A percentile compares a stretch with the other conserved stretches of the same genome.
These are phyloP conservation scores for Phengaris alcon DNA, from an alignment of 2,888 invertebrate genomes.

Conservation along the genomic window DNA sequence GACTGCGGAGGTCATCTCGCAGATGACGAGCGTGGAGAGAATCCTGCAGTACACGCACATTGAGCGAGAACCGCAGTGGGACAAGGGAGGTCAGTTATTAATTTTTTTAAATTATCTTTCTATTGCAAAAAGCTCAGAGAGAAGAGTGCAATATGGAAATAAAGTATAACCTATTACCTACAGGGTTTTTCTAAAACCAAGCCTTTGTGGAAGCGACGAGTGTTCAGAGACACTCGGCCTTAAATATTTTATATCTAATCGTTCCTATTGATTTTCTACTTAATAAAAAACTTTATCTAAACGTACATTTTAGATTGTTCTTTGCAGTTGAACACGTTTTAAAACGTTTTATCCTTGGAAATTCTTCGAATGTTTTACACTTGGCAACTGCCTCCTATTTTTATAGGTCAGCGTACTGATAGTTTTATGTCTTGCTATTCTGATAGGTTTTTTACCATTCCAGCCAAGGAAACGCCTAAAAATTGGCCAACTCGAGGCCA, in stretches of 20 bases:
- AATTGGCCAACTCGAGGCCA: conserved; percentile 85
- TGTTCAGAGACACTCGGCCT: too few relatives aligned
- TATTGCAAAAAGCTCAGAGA: neutral
- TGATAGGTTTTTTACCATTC: conserved; percentile 30
- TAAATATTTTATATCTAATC: too few relatives aligned
- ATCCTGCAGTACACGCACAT: conserved; percentile 85
- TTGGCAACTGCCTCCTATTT: conserved; percentile 17
- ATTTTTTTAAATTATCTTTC: neutral
- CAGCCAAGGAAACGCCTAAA: conserved; percentile 74
- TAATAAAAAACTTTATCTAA: too few relatives aligned
- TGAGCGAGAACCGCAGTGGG: conserved; percentile 79
- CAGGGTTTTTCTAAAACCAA: neutral
- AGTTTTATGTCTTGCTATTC: conserved; percentile 12
- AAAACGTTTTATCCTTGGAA: neutral
- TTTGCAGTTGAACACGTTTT: conserved; percentile 5
- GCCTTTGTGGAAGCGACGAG: too few relatives aligned
- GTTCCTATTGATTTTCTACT: too few relatives aligned
- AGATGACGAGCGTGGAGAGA: conserved; percentile 86
- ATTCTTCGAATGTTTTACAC: neutral
- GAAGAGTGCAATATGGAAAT: neutral
- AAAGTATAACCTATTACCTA: too few relatives aligned
- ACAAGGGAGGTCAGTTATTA: conserved; percentile 62
- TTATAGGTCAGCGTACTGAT: conserved; percentile 19
- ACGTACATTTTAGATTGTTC: neutral
- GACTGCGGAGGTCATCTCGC: conserved; percentile 84